phyloP scores from a whole-genome alignment of 2,113 vertebrate genomes.

The Trematomus loennbergii region DNA sequence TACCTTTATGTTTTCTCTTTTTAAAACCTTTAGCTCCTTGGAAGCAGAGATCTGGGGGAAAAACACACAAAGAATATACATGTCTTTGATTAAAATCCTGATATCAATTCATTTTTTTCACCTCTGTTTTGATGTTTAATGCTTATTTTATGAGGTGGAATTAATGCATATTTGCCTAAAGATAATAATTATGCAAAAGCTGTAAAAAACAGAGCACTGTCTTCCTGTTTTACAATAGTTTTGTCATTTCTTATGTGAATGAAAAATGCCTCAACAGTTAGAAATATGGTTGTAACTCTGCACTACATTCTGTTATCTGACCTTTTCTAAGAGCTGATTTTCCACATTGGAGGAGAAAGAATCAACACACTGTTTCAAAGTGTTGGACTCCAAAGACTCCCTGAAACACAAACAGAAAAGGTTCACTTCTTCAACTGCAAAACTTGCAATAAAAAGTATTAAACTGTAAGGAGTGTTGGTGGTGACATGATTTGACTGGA shows the following conservation, averaged over 20 bases:
- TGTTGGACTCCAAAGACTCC: constrained; percentile 78
- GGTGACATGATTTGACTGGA: too few species aligned
- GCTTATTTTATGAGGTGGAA: neutral
- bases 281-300: neutral
- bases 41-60: constrained; percentile 73
- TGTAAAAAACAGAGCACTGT: neutral
- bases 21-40: constrained; percentile 82
- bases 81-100: neutral
- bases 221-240: neutral
- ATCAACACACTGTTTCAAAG: constrained; percentile 79
- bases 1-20: constrained; percentile 90
- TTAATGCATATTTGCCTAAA: neutral
- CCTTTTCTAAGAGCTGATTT: constrained; percentile 85
- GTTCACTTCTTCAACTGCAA: neutral
- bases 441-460: neutral
- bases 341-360: constrained; percentile 83
- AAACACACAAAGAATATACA: neutral
- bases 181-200: neutral
- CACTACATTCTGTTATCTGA: constrained; percentile 70
- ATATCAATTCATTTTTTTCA: neutral
- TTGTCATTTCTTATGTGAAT: neutral
- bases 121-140: neutral
- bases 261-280: neutral
- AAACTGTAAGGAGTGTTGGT: neutral
- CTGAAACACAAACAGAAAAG: constrained; percentile 74